These are phyloP conservation scores for Andrena flavipes DNA, from an alignment of 2,888 invertebrate genomes.

Conservation along the genomic window DNA sequence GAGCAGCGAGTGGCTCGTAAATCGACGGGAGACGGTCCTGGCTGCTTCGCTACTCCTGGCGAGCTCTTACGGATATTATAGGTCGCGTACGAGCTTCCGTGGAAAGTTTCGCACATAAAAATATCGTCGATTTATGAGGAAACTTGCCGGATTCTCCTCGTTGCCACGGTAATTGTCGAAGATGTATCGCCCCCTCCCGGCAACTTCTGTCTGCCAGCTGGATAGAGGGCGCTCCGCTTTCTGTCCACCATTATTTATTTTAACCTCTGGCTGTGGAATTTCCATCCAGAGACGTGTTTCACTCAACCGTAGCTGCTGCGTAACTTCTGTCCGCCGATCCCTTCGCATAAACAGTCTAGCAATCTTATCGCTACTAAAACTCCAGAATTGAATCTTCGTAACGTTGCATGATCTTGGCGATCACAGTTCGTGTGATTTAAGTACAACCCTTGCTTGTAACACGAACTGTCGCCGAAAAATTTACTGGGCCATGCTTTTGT, in stretches of 20 bases:
- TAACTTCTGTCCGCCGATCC: no score
- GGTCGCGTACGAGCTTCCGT: slow-evolving; percentile 62
- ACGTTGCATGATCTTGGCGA: no score
- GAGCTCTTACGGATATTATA: slow-evolving; percentile 72
- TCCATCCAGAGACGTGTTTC: slow-evolving; percentile 28
- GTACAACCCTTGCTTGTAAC: no score
- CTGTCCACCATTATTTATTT: slow-evolving; percentile 50
- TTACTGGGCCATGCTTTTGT: no score
- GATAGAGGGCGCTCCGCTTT: slow-evolving; percentile 32
- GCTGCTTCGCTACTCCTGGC: slow-evolving; percentile 43
- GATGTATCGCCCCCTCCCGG: slow-evolving; percentile 74
- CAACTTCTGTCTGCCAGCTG: slow-evolving; percentile 75
- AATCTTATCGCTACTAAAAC: no score
- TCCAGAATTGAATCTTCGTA: no score
- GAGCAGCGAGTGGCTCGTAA: slow-evolving; percentile 62
- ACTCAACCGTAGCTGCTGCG: background rate
- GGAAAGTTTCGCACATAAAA: slow-evolving; percentile 79
- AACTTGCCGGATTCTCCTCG: slow-evolving; percentile 74
- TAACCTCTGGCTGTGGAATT: slow-evolving; percentile 63
- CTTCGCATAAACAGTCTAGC: no score
- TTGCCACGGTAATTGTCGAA: slow-evolving; percentile 78
- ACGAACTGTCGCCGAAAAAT: no score
- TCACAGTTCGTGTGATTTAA: no score
- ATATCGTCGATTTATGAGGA: slow-evolving; percentile 79
- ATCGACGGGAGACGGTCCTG: slow-evolving; percentile 59